Evolutionary conservation across 1,140 invertebrate species (phyloP), one percentile per base, ranked within the genome.

Genomic region (Neotoxoptera formosana): DNA sequence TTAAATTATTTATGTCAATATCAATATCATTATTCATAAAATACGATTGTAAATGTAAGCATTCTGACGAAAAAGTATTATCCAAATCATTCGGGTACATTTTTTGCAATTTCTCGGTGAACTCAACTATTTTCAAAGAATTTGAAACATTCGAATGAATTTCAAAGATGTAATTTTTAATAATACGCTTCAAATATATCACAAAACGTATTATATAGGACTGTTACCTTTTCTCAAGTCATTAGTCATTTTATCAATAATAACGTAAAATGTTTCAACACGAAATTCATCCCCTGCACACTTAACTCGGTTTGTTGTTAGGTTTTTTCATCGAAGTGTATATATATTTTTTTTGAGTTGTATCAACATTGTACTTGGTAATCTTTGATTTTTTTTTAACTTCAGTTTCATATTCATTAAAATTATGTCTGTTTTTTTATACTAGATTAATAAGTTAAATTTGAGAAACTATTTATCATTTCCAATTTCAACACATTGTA

Each of bases 401-500:
- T 48, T 90, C 56, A 56, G n/a, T 87, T 56, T 93, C 60, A 81
- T 90, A 90, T 45, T 48, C 34, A 47, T 90, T 87, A 76, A 93
- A 93, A 60, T 93, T n/a, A 41, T 41, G 2, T 41, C 41, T 1
- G 41, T 1, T 41, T 41, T 41, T 41, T 41, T 41, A 4, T 45
- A 89, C 60, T n/a, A 93, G 30, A 56, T 60, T 41, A 90, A 90
- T 89, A 34, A 90, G 88, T 56, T 93, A 93, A 67, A 93, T 47
- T 89, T 93, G 41, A 53, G 60, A 56, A 45, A 87, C 93, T 45
- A n/a, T n/a, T 45, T 67, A 53, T 84, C 48, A 45, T 93, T 76
- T 92, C 92, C 86, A 53, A 93, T 84, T 83, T 89, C 51, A 47
- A 81, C 53, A 90, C 56, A 34, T 94, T 94, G 94, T n/a, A 94